These are phyloP conservation scores for Bhutanitis thaidina DNA, from an alignment of 2,888 invertebrate genomes.

Conservation along the genomic window DNA sequence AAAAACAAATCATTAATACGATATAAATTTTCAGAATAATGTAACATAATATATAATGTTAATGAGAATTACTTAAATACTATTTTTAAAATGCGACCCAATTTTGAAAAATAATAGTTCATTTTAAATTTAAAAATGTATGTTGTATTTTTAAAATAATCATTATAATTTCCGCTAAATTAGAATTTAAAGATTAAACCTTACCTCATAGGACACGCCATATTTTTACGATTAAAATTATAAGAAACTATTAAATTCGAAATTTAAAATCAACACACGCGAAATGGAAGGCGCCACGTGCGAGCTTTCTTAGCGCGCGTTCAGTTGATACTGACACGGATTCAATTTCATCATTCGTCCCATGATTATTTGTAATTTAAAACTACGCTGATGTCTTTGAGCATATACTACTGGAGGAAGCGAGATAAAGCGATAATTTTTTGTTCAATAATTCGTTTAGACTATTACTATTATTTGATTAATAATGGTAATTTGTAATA, in stretches of 20 bases:
- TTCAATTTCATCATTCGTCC: constrained; percentile 38
- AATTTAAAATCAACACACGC: constrained; percentile 27
- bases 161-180: no score
- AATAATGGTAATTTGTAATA: no score
- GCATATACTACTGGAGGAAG: constrained; percentile 22
- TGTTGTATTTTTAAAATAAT: no score
- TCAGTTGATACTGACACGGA: constrained; percentile 37
- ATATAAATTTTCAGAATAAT: no score
- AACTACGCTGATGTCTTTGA: constrained; percentile 28
- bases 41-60: no score
- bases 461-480: no score
- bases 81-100: no score
- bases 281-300: constrained; percentile 25
- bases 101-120: no score
- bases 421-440: constrained; percentile 12
- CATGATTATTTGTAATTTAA: constrained; percentile 41
- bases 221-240: constrained; percentile 31
- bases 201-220: constrained; percentile 74
- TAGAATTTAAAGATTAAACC: constrained; percentile 19
- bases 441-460: background rate
- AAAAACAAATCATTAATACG: no score
- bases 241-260: constrained; percentile 21
- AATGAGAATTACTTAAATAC: no score
- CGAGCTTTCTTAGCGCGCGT: constrained; percentile 43
- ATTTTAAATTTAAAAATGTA: no score